These are phyloP conservation scores for Tenualosa ilisha DNA, from an alignment of 2,797 vertebrate genomes.

Conservation along the genomic window DNA sequence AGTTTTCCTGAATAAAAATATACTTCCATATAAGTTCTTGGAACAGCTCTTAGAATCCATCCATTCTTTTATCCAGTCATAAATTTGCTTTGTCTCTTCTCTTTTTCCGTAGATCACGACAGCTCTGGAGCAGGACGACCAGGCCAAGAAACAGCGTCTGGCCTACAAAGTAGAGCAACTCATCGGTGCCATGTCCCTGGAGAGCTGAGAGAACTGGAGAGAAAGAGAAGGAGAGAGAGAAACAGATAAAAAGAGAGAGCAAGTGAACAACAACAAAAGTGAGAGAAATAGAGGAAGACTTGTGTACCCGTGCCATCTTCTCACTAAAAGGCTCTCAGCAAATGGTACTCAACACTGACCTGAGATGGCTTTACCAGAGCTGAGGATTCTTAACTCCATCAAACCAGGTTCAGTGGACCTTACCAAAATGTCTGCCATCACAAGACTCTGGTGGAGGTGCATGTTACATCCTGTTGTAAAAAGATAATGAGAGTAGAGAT, in stretches of 20 bases:
- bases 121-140: constrained; percentile 93
- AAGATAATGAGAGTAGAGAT: background rate
- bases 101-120: constrained; percentile 80
- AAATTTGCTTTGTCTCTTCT: background rate
- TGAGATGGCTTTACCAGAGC: background rate
- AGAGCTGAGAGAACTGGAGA: constrained; percentile 83
- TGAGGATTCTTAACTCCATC: background rate
- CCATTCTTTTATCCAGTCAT: background rate
- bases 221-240: background rate
- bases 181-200: constrained; percentile 91
- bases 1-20: no score
- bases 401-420: background rate
- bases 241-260: background rate
- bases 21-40: no score
- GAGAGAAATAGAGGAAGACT: constrained; percentile 33
- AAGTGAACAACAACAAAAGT: background rate
- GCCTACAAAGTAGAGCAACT: constrained; percentile 97
- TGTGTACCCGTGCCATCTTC: background rate
- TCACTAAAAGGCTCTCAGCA: background rate
- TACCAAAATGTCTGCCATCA: constrained; percentile 40
- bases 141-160: constrained; percentile 90
- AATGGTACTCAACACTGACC: background rate
- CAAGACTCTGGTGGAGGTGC: constrained; percentile 27
- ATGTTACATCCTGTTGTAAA: constrained; percentile 25
- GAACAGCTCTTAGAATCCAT: no score